Conservation (phyloP, 1,140 invertebrate species). For the Drosophila bifasciata region DNA sequence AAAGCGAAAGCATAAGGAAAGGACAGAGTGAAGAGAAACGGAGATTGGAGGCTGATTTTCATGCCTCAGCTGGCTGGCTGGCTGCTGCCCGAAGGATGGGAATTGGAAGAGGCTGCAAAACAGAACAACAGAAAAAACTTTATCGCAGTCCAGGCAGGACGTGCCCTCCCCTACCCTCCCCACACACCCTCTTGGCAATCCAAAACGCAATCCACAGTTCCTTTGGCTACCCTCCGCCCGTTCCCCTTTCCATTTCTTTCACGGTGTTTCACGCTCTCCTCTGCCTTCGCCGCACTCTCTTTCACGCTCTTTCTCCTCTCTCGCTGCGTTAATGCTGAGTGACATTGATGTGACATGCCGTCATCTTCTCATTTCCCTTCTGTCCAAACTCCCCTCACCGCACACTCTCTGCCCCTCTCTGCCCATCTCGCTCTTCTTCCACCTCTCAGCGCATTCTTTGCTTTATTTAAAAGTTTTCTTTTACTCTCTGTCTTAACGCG, state of each 20-base stretch:
- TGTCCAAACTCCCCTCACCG: background rate
- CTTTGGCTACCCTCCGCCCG: too few relatives aligned
- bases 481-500: slow-evolving; percentile 58
- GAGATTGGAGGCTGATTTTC: slow-evolving; percentile 56
- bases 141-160: slow-evolving; percentile 70
- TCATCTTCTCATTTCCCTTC: slow-evolving; percentile 51
- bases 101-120: background rate
- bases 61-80: slow-evolving; percentile 38
- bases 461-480: slow-evolving; percentile 77
- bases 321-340: slow-evolving; percentile 73
- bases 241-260: too few relatives aligned
- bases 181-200: background rate
- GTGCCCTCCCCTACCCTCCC: slow-evolving; percentile 20
- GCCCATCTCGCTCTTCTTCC: slow-evolving; percentile 1
- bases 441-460: slow-evolving; percentile 46
- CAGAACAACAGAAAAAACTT: slow-evolving; percentile 58
- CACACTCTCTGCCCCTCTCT: slow-evolving; percentile 1
- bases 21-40: background rate
- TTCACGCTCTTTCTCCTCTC: background rate
- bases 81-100: slow-evolving; percentile 46
- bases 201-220: too few relatives aligned
- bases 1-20: slow-evolving; percentile 58
- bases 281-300: slow-evolving; percentile 3
- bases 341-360: slow-evolving; percentile 80
- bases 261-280: background rate